Percentiles rank a stretch among this genome's conserved stretches.
phyloP scores from a whole-genome alignment of 2,113 vertebrate species.

The Fulmarus glacialis region DNA sequence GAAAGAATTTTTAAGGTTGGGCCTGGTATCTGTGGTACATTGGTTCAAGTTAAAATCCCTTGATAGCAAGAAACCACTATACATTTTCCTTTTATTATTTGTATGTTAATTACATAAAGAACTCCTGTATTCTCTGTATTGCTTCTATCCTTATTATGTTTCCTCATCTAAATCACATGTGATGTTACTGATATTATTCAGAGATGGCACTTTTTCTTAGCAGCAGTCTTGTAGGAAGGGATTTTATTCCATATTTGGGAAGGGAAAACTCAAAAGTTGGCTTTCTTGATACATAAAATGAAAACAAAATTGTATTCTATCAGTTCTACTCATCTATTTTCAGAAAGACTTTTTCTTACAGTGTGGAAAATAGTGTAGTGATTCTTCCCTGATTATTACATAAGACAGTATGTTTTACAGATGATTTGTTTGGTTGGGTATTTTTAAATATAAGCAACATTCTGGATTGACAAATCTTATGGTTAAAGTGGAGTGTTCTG shows the following conservation, averaged over 20 bases:
- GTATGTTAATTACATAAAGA: not conserved
- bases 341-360: not conserved
- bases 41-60: not conserved
- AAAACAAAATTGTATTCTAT: not conserved
- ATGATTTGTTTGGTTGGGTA: not conserved
- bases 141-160: not conserved
- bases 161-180: not conserved
- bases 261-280: not conserved
- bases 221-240: not conserved
- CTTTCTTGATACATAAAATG: not conserved
- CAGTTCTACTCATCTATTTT: not conserved
- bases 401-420: not conserved
- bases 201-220: not conserved
- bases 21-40: not conserved
- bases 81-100: not conserved
- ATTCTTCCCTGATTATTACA: not conserved
- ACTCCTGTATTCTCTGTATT: not conserved
- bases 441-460: not conserved
- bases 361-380: not conserved
- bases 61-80: not conserved
- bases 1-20: not conserved
- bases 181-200: not conserved
- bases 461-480: not conserved
- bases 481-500: not conserved
- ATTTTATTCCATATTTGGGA: not conserved